Evolutionary conservation across 2,888 invertebrate genomes (phyloP).

Genomic region (Thelaira solivaga): DNA sequence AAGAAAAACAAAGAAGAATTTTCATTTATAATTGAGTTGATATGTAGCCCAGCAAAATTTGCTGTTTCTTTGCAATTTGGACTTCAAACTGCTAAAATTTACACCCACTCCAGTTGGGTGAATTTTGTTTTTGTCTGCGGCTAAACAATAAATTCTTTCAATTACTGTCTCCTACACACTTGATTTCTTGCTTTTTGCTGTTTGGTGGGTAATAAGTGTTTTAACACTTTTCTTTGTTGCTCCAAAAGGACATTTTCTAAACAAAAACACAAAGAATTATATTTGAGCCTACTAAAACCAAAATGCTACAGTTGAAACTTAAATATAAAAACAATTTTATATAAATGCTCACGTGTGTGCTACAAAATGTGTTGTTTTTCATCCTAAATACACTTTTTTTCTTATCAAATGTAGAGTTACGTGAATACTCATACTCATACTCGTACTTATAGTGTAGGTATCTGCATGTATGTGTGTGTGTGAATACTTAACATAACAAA

Average conservation of each 20-base stretch:
- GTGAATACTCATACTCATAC: too few relatives aligned
- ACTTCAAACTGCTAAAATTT: too few relatives aligned
- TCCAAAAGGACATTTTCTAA: constrained; percentile 41
- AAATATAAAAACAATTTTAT: constrained; percentile 28
- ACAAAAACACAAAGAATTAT: too few relatives aligned
- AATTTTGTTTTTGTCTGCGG: not conserved
- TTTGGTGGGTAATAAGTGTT: constrained; percentile 44
- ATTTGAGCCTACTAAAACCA: constrained; percentile 47
- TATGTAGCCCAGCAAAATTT: too few relatives aligned
- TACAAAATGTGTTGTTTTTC: constrained; percentile 35
- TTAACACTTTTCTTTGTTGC: constrained; percentile 47
- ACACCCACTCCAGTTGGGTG: too few relatives aligned
- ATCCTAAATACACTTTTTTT: constrained; percentile 48
- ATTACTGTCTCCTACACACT: constrained; percentile 1
- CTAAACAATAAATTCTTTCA: not conserved
- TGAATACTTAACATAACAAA: constrained; percentile 14
- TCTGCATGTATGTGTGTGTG: constrained; percentile 6
- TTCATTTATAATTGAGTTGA: too few relatives aligned
- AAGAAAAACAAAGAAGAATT: too few relatives aligned
- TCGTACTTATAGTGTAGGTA: too few relatives aligned
- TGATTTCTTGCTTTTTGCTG: not conserved
- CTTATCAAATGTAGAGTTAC: too few relatives aligned
- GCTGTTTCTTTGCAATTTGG: too few relatives aligned
- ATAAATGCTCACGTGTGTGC: not conserved
- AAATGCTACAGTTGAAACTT: constrained; percentile 25